A percentile compares a stretch with the other conserved stretches of the same genome.
Conservation (phyloP, 2,797 vertebrate species). For the Bufotes viridis region DNA sequence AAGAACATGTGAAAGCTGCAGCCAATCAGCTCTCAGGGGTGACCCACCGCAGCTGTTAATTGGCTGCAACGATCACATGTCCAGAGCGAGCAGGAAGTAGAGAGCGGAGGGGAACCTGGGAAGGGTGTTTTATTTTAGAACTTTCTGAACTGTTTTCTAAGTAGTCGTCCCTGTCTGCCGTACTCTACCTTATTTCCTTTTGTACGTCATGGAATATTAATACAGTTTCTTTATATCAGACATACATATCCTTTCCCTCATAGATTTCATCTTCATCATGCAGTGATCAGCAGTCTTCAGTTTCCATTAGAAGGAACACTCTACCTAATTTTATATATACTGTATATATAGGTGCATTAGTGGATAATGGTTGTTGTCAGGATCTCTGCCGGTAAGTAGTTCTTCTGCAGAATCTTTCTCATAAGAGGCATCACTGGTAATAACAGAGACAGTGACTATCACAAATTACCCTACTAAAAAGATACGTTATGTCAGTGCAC, state of each 20-base stretch:
- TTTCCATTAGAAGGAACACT: not conserved
- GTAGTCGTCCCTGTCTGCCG: not conserved
- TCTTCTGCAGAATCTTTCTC: not conserved
- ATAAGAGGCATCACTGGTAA: not conserved
- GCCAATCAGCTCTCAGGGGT: too few relatives aligned
- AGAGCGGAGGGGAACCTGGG: too few relatives aligned
- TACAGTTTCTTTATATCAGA: not conserved
- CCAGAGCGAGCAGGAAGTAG: too few relatives aligned
- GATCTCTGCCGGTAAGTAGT: not conserved
- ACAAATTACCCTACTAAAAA: too few relatives aligned
- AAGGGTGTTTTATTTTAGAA: too few relatives aligned
- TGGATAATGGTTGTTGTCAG: not conserved
- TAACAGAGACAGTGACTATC: too few relatives aligned
- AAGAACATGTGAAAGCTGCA: too few relatives aligned
- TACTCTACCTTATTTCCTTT: not conserved
- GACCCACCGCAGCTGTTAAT: too few relatives aligned
- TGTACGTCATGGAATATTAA: conserved; percentile 1
- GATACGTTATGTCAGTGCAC: too few relatives aligned
- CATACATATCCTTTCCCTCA: not conserved
- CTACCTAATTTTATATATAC: not conserved
- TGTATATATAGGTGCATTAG: not conserved
- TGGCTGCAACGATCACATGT: too few relatives aligned
- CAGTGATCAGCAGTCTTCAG: not conserved
- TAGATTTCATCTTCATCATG: not conserved
- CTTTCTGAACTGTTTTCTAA: too few relatives aligned